phyloP scores from a whole-genome alignment of 2,888 invertebrate species.

The Tachina grossa region DNA sequence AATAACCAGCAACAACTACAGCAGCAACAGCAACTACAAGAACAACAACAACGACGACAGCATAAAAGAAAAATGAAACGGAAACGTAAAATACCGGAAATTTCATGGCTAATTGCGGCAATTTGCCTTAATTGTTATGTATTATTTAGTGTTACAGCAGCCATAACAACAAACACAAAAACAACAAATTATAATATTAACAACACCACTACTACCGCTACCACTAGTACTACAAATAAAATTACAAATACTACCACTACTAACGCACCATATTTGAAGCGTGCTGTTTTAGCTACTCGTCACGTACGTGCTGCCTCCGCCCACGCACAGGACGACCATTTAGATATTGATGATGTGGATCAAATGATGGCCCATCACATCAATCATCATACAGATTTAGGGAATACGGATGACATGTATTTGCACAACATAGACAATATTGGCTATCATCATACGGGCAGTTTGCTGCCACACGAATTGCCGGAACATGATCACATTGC shows the following conservation, averaged over 20 bases:
- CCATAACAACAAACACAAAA: conserved; percentile 30
- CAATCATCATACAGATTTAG: conserved; percentile 75
- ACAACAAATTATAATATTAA: neutral
- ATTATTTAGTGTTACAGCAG: conserved; percentile 54
- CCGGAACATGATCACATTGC: conserved; percentile 80
- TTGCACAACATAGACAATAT: conserved; percentile 71
- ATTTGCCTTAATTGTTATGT: conserved; percentile 76
- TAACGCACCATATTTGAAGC: neutral
- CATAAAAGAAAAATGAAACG: conserved; percentile 77
- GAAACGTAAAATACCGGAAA: conserved; percentile 81
- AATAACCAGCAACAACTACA: conserved; percentile 17
- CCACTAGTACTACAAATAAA: conserved; percentile 36
- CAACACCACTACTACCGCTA: conserved; percentile 33
- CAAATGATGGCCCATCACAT: conserved; percentile 72
- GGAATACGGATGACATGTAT: conserved; percentile 62
- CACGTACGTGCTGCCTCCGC: conserved; percentile 57
- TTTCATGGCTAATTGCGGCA: conserved; percentile 81
- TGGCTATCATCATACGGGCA: conserved; percentile 67
- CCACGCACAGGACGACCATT: conserved; percentile 60
- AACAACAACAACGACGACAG: conserved; percentile 28
- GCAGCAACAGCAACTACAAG: conserved; percentile 20
- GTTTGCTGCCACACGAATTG: conserved; percentile 75
- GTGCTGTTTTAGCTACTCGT: conserved; percentile 1
- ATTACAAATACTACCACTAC: conserved; percentile 37
- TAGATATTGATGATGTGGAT: conserved; percentile 65